These are phyloP conservation scores for Mus spretus DNA, from an alignment of 2,797 vertebrate genomes.

Conservation along the genomic window DNA sequence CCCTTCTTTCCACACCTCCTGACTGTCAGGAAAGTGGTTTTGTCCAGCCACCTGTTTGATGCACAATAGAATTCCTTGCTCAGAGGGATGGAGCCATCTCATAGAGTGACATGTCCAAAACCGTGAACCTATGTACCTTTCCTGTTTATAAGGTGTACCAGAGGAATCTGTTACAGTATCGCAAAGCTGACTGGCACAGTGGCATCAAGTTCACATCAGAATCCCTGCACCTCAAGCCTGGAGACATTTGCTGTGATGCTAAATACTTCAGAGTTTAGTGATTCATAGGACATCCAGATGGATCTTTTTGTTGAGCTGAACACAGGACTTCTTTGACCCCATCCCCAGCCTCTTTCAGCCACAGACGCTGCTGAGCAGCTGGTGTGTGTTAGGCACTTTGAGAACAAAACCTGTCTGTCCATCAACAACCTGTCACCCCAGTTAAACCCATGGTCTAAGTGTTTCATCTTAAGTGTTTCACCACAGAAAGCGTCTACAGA, in stretches of 20 bases:
- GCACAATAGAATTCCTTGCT: neutral
- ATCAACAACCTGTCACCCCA: neutral
- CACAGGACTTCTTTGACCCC: neutral
- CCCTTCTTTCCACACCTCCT: neutral
- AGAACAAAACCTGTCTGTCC: neutral
- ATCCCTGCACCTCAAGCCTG: neutral
- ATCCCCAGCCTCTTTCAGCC: neutral
- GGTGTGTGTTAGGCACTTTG: neutral
- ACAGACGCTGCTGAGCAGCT: neutral
- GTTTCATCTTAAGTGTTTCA: neutral
- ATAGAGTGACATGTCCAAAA: neutral
- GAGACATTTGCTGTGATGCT: neutral
- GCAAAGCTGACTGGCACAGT: neutral
- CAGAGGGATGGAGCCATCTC: neutral
- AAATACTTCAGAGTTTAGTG: conserved; percentile 5
- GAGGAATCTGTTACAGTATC: neutral
- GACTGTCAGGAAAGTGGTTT: neutral
- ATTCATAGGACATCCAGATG: conserved; percentile 3
- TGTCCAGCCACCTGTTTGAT: neutral
- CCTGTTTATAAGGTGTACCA: neutral
- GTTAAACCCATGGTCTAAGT: neutral
- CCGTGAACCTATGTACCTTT: neutral
- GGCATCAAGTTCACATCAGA: neutral
- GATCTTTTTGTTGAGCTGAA: conserved; percentile 10
- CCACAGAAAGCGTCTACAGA: neutral